These are phyloP conservation scores for Xiphorhynchus elegans DNA, from an alignment of 2,113 vertebrate species.

Conservation along the genomic window DNA sequence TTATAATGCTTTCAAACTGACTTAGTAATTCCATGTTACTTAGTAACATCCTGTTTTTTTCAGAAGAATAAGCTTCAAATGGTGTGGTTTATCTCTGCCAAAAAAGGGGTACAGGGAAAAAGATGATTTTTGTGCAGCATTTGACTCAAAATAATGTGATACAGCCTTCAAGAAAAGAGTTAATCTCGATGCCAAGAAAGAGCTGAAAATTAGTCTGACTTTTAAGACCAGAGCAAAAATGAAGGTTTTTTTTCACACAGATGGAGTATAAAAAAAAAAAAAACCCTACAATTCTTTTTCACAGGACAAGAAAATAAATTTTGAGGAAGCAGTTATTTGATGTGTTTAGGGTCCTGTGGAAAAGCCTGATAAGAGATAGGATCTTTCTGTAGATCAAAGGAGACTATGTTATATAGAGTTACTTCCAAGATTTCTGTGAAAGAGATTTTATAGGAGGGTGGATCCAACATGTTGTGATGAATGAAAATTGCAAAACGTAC, in stretches of 20 bases:
- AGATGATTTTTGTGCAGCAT: not conserved
- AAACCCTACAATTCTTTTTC: fast-evolving
- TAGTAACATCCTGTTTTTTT: not conserved
- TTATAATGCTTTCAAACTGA: not conserved
- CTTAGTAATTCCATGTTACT: not conserved
- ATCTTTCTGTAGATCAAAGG: not conserved
- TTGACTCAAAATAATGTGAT: not conserved
- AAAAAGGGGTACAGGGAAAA: not conserved
- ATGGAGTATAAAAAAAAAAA: not conserved
- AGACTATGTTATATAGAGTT: not conserved
- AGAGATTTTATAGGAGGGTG: not conserved
- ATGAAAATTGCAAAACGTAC: not conserved
- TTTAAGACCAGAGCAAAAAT: not conserved
- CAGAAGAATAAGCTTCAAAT: not conserved
- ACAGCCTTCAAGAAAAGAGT: not conserved
- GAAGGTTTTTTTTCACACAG: not conserved
- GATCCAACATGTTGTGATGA: not conserved
- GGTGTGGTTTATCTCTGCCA: not conserved
- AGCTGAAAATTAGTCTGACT: not conserved
- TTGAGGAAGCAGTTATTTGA: not conserved
- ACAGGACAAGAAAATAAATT: not conserved
- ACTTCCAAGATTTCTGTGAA: not conserved
- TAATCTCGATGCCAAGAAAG: not conserved
- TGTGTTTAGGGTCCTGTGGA: not conserved
- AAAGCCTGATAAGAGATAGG: not conserved